These are phyloP conservation scores for Hybos culiciformis DNA, from an alignment of 2,888 invertebrate genomes.

Conservation along the genomic window DNA sequence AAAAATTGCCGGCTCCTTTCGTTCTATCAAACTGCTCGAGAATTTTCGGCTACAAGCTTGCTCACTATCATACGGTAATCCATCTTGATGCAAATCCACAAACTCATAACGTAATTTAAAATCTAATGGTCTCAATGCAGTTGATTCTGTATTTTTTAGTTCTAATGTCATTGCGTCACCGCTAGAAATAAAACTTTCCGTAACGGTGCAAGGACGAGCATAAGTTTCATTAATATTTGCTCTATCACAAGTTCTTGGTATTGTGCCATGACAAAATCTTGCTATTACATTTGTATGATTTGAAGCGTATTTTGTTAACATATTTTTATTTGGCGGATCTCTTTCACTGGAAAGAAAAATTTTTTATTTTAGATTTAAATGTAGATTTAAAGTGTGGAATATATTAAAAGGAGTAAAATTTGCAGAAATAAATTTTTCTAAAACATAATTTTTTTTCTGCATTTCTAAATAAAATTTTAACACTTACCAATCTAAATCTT, in stretches of 20 bases:
- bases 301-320: slow-evolving; percentile 42
- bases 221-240: slow-evolving; percentile 45
- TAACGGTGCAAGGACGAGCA: slow-evolving; percentile 61
- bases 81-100: slow-evolving; percentile 75
- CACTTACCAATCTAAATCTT: slow-evolving; percentile 66
- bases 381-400: neutral
- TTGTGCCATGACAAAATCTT: slow-evolving; percentile 66
- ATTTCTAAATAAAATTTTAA: slow-evolving; percentile 7
- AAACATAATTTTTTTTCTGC: neutral
- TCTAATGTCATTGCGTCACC: slow-evolving; percentile 70
- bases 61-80: slow-evolving; percentile 58
- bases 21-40: slow-evolving; percentile 43
- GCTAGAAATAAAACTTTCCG: slow-evolving; percentile 71
- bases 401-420: too few species aligned
- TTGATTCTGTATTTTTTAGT: slow-evolving; percentile 65
- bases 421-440: neutral
- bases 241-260: slow-evolving; percentile 72
- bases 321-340: slow-evolving; percentile 25
- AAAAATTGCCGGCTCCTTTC: slow-evolving; percentile 54
- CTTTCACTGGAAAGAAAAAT: slow-evolving; percentile 28
- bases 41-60: slow-evolving; percentile 60
- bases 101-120: slow-evolving; percentile 81
- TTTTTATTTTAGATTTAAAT: neutral
- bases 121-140: slow-evolving; percentile 69
- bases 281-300: slow-evolving; percentile 63